Evolutionary conservation across 2,888 invertebrate genomes (phyloP).

Genomic region (Chaetogeoica ovagalla): DNA sequence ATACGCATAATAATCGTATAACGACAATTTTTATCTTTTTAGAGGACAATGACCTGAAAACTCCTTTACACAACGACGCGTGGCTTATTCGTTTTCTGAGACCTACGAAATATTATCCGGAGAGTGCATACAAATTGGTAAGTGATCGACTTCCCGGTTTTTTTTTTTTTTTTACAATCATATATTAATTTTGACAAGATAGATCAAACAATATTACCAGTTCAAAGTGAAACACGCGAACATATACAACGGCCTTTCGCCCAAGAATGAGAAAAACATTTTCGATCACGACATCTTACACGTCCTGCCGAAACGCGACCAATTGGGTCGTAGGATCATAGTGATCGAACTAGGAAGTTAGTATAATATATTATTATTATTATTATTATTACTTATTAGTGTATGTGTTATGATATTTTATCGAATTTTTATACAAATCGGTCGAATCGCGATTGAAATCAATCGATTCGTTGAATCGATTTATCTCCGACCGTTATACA

Average conservation of each 20-base stretch:
- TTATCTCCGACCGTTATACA: too few relatives aligned
- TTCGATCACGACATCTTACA: slow-evolving; percentile 70
- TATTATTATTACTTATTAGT: too few relatives aligned
- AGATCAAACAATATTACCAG: slow-evolving; percentile 75
- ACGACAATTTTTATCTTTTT: slow-evolving; percentile 39
- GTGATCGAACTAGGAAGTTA: slow-evolving; percentile 73
- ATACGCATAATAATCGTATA: neutral
- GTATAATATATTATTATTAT: slow-evolving; percentile 56
- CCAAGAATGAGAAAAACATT: slow-evolving; percentile 67
- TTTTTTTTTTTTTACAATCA: neutral
- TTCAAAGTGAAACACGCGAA: slow-evolving; percentile 69
- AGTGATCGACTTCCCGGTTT: slow-evolving; percentile 57
- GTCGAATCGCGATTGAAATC: too few relatives aligned
- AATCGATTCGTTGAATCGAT: too few relatives aligned
- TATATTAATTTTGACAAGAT: slow-evolving; percentile 54
- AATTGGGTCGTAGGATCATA: slow-evolving; percentile 71
- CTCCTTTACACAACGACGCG: slow-evolving; percentile 72
- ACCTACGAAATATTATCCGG: slow-evolving; percentile 83
- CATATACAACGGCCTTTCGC: slow-evolving; percentile 68
- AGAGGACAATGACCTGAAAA: slow-evolving; percentile 58
- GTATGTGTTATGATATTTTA: too few relatives aligned
- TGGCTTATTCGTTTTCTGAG: slow-evolving; percentile 78
- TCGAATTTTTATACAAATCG: too few relatives aligned
- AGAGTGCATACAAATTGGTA: slow-evolving; percentile 77
- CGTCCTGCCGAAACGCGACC: slow-evolving; percentile 71